These are phyloP conservation scores for Ictalurus furcatus DNA, from an alignment of 2,113 vertebrate genomes.

Conservation along the genomic window DNA sequence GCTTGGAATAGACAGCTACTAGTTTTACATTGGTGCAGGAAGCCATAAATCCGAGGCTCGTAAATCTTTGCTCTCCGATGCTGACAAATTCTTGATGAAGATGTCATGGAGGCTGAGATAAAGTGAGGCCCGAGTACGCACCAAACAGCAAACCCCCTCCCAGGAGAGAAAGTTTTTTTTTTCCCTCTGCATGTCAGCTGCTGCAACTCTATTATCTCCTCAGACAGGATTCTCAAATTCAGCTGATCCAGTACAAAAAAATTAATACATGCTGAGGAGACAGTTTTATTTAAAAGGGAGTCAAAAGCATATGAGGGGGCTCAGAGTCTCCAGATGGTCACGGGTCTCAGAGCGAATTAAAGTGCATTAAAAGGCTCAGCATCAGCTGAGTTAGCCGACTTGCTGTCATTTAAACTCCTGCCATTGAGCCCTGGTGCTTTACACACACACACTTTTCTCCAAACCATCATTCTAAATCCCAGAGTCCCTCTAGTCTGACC, in stretches of 20 bases:
- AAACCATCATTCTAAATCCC: constrained; percentile 18
- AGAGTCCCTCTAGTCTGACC: not conserved
- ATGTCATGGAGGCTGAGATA: constrained; percentile 74
- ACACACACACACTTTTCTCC: not conserved
- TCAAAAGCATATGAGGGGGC: constrained; percentile 6
- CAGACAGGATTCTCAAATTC: constrained; percentile 37
- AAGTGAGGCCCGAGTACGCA: constrained; percentile 58
- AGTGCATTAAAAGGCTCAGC: constrained; percentile 58
- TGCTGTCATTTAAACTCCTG: constrained; percentile 59
- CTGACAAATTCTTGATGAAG: constrained; percentile 79
- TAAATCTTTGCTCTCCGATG: constrained; percentile 72
- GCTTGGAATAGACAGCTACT: constrained; percentile 47
- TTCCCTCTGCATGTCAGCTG: not conserved
- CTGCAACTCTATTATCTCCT: constrained; percentile 40
- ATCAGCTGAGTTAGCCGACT: constrained; percentile 59
- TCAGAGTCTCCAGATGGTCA: constrained; percentile 44
- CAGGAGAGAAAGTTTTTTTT: not conserved
- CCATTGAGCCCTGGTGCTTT: constrained; percentile 55
- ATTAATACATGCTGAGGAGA: constrained; percentile 39
- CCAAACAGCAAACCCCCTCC: constrained; percentile 16
- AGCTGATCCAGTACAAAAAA: constrained; percentile 48
- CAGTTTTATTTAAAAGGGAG: constrained; percentile 28
- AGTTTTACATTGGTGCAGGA: constrained; percentile 51
- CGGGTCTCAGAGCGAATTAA: constrained; percentile 59
- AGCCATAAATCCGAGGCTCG: constrained; percentile 65